Base-by-base conservation (phyloP, 2,888 invertebrate species). In the Trissolcus brochymenae region DNA sequence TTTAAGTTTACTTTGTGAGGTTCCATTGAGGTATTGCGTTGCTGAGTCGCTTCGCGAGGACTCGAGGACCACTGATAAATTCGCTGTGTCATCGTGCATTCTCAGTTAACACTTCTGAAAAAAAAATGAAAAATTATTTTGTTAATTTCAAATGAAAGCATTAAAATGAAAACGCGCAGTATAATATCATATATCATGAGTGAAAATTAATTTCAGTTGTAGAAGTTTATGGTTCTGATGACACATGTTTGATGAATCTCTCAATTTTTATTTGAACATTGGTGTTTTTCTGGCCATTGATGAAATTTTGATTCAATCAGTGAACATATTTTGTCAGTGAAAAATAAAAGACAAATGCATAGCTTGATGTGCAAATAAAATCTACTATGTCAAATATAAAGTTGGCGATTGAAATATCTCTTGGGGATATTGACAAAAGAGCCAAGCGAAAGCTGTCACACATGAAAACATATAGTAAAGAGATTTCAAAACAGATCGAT, bases 81-180 rank as follows among this genome's bases (percentile, higher is more conserved):
- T 87, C 87, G 87, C 87, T 87, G 88, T 82, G 88, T 88, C 88
- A 88, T 88, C 84, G 86, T 85, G 88, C 88, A 88, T 88, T 87
- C 87, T 88, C 84, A 88, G 83, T 87, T 88, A 88, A 86, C 83
- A 85, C 86, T 85, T 84, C 88, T 88, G 86, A 1, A 87, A 84
- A 72, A 81, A 72, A 81, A 65, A 80, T 81, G 3, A n/a, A 46
- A 46, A 6, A 46, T 46, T 16, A 7, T 35, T 35, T 9, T 35
- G 11, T 35, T 35, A 35, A 6, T 7, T 29, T 29, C n/a, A 53
- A n/a, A 19, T 53, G 1, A 51, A 25, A n/a, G n/a, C 21, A 7
- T 25, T 25, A 11, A 4, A 16, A 51, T 16, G 50, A 50, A 17
- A 50, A 29, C 4, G 29, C 29, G 1, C 7, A 3, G 29, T 1